Evolutionary conservation across 2,113 vertebrate genomes (phyloP).

Genomic region (Onychorhynchus coronatus): DNA sequence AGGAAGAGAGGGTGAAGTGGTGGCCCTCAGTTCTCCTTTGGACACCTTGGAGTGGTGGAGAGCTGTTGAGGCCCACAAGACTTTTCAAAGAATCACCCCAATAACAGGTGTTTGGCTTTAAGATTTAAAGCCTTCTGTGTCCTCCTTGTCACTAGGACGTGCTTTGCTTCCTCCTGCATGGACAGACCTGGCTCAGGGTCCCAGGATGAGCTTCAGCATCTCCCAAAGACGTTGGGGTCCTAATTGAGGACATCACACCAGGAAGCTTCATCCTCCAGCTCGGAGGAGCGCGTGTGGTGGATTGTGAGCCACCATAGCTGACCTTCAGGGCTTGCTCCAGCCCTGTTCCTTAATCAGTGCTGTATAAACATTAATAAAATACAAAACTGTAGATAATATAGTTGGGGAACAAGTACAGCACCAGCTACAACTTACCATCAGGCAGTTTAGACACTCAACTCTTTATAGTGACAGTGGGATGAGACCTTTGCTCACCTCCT

Average conservation of each 20-base stretch:
- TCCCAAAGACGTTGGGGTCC: neutral
- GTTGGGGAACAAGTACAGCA: neutral
- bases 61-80: accelerated
- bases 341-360: neutral
- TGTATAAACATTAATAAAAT: neutral
- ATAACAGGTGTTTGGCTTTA: neutral
- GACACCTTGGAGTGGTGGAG: neutral
- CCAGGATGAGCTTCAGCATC: neutral
- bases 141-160: neutral
- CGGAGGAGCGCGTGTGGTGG: accelerated
- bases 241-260: no score
- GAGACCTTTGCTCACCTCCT: neutral
- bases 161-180: neutral
- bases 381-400: neutral
- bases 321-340: neutral
- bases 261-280: neutral
- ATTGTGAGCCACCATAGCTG: neutral
- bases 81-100: neutral
- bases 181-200: neutral
- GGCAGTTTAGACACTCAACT: neutral
- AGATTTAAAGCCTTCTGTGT: neutral
- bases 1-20: accelerated
- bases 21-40: neutral
- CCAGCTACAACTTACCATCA: neutral
- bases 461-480: neutral